Evolutionary conservation across 2,113 vertebrate species (phyloP).

Genomic region (Sceloporus undulatus): DNA sequence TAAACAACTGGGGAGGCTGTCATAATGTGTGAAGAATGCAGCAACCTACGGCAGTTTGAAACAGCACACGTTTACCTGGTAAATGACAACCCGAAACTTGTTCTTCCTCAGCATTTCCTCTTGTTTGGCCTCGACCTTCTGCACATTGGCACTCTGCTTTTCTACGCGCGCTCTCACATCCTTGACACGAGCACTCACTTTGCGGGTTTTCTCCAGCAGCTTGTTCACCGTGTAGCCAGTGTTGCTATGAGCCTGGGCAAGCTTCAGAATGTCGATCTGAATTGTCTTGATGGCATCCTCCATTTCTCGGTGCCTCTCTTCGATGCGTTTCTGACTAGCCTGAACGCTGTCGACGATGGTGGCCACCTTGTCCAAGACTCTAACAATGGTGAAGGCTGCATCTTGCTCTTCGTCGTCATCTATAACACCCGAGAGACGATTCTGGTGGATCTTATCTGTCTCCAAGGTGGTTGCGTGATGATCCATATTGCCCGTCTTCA

Average conservation of each 20-base stretch:
- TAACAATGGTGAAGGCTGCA: slow-evolving; percentile 91
- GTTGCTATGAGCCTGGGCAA: slow-evolving; percentile 89
- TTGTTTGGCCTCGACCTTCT: slow-evolving; percentile 91
- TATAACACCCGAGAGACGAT: slow-evolving; percentile 79
- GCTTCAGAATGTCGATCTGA: slow-evolving; percentile 92
- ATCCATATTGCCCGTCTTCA: slow-evolving; percentile 80
- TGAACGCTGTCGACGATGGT: slow-evolving; percentile 94
- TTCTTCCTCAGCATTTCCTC: slow-evolving; percentile 96
- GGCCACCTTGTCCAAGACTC: slow-evolving; percentile 93
- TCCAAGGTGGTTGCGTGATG: slow-evolving; percentile 74
- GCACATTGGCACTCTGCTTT: slow-evolving; percentile 87
- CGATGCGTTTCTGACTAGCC: slow-evolving; percentile 93
- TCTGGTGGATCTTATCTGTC: slow-evolving; percentile 82
- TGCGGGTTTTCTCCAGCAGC: slow-evolving; percentile 93
- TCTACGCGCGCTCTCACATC: slow-evolving; percentile 92
- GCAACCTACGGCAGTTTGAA: neutral
- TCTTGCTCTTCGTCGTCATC: slow-evolving; percentile 92
- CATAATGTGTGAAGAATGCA: neutral
- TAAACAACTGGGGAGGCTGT: neutral
- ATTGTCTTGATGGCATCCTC: slow-evolving; percentile 89
- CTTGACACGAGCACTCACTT: slow-evolving; percentile 93
- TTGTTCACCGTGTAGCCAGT: slow-evolving; percentile 89
- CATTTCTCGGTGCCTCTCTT: slow-evolving; percentile 91
- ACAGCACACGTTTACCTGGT: slow-evolving; percentile 85
- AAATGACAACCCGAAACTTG: slow-evolving; percentile 97